Evolutionary conservation across 92 coral and sea anemone species (phyloP), one percentile per base, ranked within the genome.

Genomic region (Porites lobata): DNA sequence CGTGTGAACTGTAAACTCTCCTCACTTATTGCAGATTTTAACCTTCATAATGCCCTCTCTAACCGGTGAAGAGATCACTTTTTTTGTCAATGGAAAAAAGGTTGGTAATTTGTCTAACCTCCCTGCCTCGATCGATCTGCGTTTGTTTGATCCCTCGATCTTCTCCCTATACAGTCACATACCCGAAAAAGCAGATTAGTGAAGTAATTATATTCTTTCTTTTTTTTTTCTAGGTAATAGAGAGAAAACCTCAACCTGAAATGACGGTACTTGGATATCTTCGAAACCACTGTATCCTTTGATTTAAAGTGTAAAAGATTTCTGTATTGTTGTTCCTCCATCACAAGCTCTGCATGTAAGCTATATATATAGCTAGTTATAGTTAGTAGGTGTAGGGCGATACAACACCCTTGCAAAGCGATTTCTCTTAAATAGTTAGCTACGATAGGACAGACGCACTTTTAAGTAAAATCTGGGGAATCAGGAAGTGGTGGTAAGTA

Each of bases 181-280:
- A 38, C 43, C 6, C 5, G 6, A 38, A 38, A 38, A 38, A n/a
- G 19, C 14, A 47, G 50, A 17, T 53, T 54, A 8, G 17, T n/a
- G 3, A 11, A 19, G 43, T 38, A 1, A 7, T 10, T 4, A 10
- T 6, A 20, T 72, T 20, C 50, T 79, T 69, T 14, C 8, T 15
- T 57, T 85, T 53, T 9, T 12, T 38, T 12, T 52, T 78, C 63
- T 47, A 95, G 98, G 91, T 95, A 19, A 43, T 68, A 4, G 92
- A 88, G 53, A 68, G 79, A 51, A 86, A 93, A 73, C 94, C 90
- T 8, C 98, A 95, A 57, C 98, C 98, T 43, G 98, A 95, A 72
- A 90, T 92, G 89, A 91, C 98, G 12, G 79, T 95, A 58, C 94
- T 95, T 43, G 69, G 78, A 43, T 95, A 93, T 68, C 91, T 95